Conservation (phyloP, 2,113 vertebrate species). For the Macrotis lagotis region DNA sequence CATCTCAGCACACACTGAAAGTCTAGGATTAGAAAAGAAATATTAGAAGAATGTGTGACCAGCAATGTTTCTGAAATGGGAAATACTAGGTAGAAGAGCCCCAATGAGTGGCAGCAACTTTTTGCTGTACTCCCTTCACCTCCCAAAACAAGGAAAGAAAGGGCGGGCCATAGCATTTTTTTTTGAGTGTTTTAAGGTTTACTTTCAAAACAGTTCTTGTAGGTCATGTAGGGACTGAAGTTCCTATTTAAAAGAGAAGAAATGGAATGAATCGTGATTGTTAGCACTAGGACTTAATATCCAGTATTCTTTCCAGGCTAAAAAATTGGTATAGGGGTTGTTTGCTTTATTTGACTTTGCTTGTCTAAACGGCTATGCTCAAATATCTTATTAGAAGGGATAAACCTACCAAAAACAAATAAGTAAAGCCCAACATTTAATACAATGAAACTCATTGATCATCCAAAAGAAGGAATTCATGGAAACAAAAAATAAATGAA, state of each 20-base stretch:
- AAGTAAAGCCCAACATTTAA: background rate
- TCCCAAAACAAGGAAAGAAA: background rate
- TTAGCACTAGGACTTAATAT: background rate
- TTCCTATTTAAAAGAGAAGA: no score
- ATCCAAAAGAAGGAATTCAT: background rate
- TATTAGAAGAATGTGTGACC: background rate
- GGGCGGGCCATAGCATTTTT: background rate
- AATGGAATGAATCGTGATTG: background rate
- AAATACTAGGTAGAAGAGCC: background rate
- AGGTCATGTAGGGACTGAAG: no score
- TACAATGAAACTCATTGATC: background rate
- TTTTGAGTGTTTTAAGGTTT: background rate
- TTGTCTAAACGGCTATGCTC: no score
- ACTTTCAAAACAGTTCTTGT: background rate
- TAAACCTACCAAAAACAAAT: background rate
- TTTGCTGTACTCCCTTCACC: background rate
- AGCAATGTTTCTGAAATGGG: background rate
- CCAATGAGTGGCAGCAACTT: background rate
- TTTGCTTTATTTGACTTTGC: background rate
- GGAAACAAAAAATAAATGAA: background rate
- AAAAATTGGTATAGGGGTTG: background rate
- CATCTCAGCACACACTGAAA: constrained; percentile 13
- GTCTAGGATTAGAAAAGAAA: constrained; percentile 38
- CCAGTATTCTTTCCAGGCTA: background rate
- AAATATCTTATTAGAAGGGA: background rate